Base-by-base conservation (phyloP, 2,797 vertebrate species). In the Champsocephalus gunnari region DNA sequence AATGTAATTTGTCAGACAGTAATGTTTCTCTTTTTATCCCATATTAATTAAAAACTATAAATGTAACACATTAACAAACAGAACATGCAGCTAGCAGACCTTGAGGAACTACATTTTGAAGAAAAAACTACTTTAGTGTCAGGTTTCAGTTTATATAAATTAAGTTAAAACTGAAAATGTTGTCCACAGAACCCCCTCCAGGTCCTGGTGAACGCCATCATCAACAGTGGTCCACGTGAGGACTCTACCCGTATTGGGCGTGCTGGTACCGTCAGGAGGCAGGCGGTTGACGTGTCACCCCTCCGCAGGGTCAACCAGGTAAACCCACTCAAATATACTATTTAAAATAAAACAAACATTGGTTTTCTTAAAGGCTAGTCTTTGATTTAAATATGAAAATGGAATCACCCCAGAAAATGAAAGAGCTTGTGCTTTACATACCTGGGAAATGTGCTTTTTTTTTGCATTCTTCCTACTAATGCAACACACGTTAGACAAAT, bases 261-360 rank as follows among this genome's bases (percentile, higher is more conserved):
- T 14, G 97, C 97, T 0, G 96, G 97, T 72, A 98, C 97, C 0
- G 97, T 99, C 79, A 96, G 97, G 85, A 92, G 97, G 44, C 97
- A 99, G 91, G 97, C 97, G 0, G 97, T 98, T 61, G 97, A 99
- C 0, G 97, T 99, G 88, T 98, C 97, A 0, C 97, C 97, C 0
- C 94, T 98, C 82, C 95, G 97, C 41, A 94, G 96, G 43, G 97
- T 99, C 89, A 99, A 99, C 93, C 97, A 99, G 97, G 97, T 98
- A 72, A 79, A 45, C 38, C 11, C 9, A 1, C 9, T 38, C 34
- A 38, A 11, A 19, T 66, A 16, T 21, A 45, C 9, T 4, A 8
- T 28, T 28, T 28, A 5, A 28, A 28, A 28, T 16, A 28, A 58
- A 16, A 38, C 34, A 38, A 38, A 9, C 34, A 28, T 28, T 28